Base-by-base conservation (phyloP, 1,140 invertebrate genomes). In the Scaptomyza montana region DNA sequence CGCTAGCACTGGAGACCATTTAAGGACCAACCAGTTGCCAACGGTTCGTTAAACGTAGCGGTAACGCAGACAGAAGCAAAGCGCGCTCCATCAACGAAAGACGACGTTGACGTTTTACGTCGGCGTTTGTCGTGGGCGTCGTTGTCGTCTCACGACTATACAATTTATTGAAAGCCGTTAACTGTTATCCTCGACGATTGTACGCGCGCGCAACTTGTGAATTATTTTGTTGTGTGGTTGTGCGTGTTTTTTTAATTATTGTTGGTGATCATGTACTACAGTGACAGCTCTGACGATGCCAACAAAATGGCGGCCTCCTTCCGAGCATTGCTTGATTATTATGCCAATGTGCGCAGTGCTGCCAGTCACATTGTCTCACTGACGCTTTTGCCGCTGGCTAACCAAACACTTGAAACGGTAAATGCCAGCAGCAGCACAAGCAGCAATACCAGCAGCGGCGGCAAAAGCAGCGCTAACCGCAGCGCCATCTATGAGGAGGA, bases 351-450 rank as follows among this genome's bases (percentile, higher is more conserved):
- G 6, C 67, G 76, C 2, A 77, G 57, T 13, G 82, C 82, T 6
- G 75, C 78, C 25, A 71, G 78, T 10, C 82, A 87, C 36, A 87
- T 87, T 9, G 61, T 87, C 12, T 87, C 82, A 33, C 47, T 87
- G 25, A 81, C 71, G 7, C 30, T 78, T 28, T 41, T 21, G 7
- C 47, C 64, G 2, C 56, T 49, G 21, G 2, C 21, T 16, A 86
- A 86, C 43, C 74, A 69, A 2, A 63, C 71, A 10, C 21, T 65
- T 33, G 54, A 36, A 5, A 12, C 19, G 12, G 13, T 12, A 46
- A 47, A 13, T 39, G 60, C 12, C 63, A 68, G 21, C 46, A 46
- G 13, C 21, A 46, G 13, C 30, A 25, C 21, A 25, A 68, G 21
- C 46, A 46, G 13, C 21, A 46, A n/a, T 21, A 47, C 28, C 53